Evolutionary conservation across 2,113 vertebrate genomes (phyloP), one percentile per base, ranked within the genome.

Genomic region (Hypomesus transpacificus): DNA sequence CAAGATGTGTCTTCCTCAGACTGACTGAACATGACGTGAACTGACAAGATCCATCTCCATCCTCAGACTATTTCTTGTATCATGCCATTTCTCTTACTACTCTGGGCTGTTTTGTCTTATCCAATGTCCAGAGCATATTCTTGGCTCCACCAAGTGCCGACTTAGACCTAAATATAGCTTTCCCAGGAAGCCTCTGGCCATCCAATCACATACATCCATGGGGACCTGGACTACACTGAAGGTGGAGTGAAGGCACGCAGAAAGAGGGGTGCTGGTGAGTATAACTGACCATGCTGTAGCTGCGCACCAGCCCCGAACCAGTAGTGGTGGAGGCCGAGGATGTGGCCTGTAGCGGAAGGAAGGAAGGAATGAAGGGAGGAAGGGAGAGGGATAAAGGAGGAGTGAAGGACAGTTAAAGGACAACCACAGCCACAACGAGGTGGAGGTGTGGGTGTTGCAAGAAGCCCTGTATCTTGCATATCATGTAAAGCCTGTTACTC

Each of bases 211-310:
- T 68, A 53, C 53, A 56, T 66, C 17, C 60, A 66, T 61, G 66
- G 28, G 68, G 74, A 66, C 5, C n/a, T 60, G 71, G 76, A 77
- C 24, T 74, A 39, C 69, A 65, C 70, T 83, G 28, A 77, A 74
- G 58, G 66, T 56, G 75, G 56, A 57, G 11, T 26, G 61, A 14
- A 79, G 26, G 68, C 77, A 74, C 82, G 75, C 74, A 81, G 52
- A 74, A 2, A 59, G 69, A 78, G 34, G 69, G 24, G 54, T 66
- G 52, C 56, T 78, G 64, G 75, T 75, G 68, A 46, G 73, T 78
- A 76, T 90, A 90, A 95, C 93, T 90, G 93, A 98, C 95, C 94
- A 88, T 90, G 87, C 94, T 95, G 88, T 92, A 86, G 92, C 92
- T 96, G 89, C 93, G 95, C 74, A 90, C 78, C 86, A 96, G 91